A percentile compares a stretch with the other conserved stretches of the same genome.
Evolutionary conservation across 2,113 vertebrate species (phyloP).

Genomic region (Micromys minutus): DNA sequence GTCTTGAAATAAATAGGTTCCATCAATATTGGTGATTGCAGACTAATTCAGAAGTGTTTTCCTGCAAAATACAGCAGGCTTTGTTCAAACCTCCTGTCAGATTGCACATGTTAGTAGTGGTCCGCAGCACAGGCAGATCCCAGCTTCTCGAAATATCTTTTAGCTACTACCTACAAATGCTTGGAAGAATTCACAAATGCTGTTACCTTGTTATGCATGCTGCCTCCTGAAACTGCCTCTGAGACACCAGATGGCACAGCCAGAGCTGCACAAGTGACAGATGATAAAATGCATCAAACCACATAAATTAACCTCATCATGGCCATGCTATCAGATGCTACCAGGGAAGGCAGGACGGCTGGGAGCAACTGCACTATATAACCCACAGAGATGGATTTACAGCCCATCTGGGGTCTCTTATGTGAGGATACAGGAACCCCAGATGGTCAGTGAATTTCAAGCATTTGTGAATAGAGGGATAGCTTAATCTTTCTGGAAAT

Average conservation of each 20-base stretch:
- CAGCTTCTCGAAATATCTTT: slow-evolving; percentile 77
- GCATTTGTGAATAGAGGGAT: slow-evolving; percentile 65
- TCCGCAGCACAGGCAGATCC: slow-evolving; percentile 56
- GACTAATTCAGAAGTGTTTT: slow-evolving; percentile 77
- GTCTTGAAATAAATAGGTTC: slow-evolving; percentile 76
- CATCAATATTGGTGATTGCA: slow-evolving; percentile 79
- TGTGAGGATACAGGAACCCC: slow-evolving; percentile 63
- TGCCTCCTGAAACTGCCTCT: slow-evolving; percentile 75
- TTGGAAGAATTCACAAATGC: slow-evolving; percentile 79
- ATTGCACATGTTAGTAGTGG: slow-evolving; percentile 71
- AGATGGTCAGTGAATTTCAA: slow-evolving; percentile 74
- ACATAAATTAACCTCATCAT: slow-evolving; percentile 83
- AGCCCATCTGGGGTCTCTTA: slow-evolving; percentile 77
- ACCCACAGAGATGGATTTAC: slow-evolving; percentile 73
- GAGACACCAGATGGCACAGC: slow-evolving; percentile 82
- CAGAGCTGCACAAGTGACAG: slow-evolving; percentile 80
- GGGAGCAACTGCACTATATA: slow-evolving; percentile 58
- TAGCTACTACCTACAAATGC: slow-evolving; percentile 80
- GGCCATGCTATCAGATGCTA: slow-evolving; percentile 72
- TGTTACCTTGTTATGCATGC: slow-evolving; percentile 81
- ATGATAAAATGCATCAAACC: slow-evolving; percentile 80
- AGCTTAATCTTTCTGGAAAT: slow-evolving; percentile 74
- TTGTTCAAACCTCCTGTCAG: slow-evolving; percentile 76
- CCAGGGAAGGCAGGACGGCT: slow-evolving; percentile 58
- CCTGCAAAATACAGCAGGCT: slow-evolving; percentile 68